Percentiles rank a stretch among this genome's conserved stretches.
These are phyloP conservation scores for Mellilla xanthometata DNA, from an alignment of 2,888 invertebrate species.

Conservation along the genomic window DNA sequence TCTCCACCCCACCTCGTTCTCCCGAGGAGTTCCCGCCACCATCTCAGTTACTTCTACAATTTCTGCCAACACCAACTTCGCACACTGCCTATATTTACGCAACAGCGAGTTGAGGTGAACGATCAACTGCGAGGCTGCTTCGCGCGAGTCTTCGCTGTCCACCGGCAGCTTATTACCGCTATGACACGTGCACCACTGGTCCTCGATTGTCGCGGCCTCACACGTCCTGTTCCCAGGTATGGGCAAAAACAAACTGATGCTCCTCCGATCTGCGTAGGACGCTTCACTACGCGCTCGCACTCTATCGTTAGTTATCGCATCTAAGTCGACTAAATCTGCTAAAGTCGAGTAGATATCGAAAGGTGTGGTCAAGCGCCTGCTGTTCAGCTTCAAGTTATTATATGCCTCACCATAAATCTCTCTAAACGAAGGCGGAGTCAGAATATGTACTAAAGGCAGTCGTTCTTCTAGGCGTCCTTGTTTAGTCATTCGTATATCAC, in stretches of 20 bases:
- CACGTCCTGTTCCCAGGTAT: constrained; percentile 90
- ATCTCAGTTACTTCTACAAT: constrained; percentile 87
- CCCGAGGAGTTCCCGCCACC: constrained; percentile 59
- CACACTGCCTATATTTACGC: constrained; percentile 84
- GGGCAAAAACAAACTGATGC: constrained; percentile 90
- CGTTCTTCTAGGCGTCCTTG: constrained; percentile 95
- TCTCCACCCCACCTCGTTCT: constrained; percentile 67
- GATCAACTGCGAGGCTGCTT: constrained; percentile 85
- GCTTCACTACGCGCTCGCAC: constrained; percentile 54
- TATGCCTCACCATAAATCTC: constrained; percentile 83
- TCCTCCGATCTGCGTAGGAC: constrained; percentile 71
- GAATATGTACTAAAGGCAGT: constrained; percentile 89
- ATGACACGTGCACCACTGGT: constrained; percentile 95
- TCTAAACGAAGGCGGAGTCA: constrained; percentile 88
- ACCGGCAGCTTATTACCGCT: constrained; percentile 81
- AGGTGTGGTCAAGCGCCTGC: constrained; percentile 88
- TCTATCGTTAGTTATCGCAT: constrained; percentile 64
- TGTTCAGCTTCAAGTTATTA: constrained; percentile 85
- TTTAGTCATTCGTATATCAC: constrained; percentile 90
- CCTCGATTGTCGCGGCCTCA: constrained; percentile 88
- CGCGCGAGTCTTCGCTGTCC: constrained; percentile 76
- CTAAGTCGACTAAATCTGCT: constrained; percentile 84
- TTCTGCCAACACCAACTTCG: constrained; percentile 82
- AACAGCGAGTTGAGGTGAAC: constrained; percentile 85
- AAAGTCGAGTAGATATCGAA: constrained; percentile 93